Percentiles rank a stretch among this genome's conserved stretches.
These are phyloP conservation scores for Pyralis farinalis DNA, from an alignment of 2,888 invertebrate species.

Conservation along the genomic window DNA sequence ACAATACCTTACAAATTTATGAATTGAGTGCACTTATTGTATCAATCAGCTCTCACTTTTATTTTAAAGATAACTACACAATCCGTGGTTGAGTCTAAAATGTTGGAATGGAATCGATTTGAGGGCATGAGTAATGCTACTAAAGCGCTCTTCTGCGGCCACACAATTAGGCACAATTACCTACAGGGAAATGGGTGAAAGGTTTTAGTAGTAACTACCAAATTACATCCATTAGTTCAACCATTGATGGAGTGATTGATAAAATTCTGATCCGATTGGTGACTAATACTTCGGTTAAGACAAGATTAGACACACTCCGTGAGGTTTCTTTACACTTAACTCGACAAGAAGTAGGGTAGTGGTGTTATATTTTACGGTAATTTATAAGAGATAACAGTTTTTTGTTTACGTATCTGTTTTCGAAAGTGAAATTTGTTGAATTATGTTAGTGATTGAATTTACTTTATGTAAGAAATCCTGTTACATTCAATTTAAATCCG, in stretches of 20 bases:
- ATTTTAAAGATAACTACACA: constrained; percentile 18
- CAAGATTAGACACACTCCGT: constrained; percentile 39
- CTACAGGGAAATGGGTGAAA: constrained; percentile 53
- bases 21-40: constrained; percentile 2
- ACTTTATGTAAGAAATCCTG: background rate
- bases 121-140: constrained; percentile 25
- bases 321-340: constrained; percentile 11
- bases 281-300: constrained; percentile 30
- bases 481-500: background rate
- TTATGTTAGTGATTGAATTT: constrained; percentile 8
- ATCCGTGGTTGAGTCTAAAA: constrained; percentile 23
- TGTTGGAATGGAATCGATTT: constrained; percentile 20
- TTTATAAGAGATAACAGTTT: constrained; percentile 23
- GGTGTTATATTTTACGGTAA: constrained; percentile 36
- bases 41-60: constrained; percentile 30
- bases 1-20: constrained; percentile 10
- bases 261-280: constrained; percentile 28
- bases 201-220: constrained; percentile 48
- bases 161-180: constrained; percentile 34
- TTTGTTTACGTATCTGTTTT: constrained; percentile 24
- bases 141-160: constrained; percentile 24
- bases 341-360: constrained; percentile 23
- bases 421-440: constrained; percentile 19
- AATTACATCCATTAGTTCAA: constrained; percentile 52
- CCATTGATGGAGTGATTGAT: constrained; percentile 42